Base-by-base conservation (phyloP, 2,797 vertebrate genomes). In the Leucoraja ocellata region DNA sequence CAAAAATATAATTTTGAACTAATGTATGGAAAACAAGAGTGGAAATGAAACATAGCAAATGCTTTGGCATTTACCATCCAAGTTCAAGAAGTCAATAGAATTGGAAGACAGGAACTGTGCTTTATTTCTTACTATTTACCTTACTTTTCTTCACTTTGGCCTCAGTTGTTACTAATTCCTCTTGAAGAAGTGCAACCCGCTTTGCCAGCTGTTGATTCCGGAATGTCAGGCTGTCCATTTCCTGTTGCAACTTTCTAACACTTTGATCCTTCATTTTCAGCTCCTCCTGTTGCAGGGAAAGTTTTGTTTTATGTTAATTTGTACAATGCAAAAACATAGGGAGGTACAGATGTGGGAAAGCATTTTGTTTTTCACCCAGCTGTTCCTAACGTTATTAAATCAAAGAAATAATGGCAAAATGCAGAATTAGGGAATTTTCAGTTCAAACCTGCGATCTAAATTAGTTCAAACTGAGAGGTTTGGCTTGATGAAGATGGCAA, bases 221-320 rank as follows among this genome's bases (percentile, higher is more conserved):
- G 95, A 99, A 99, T 93, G 97, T 99, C 94, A 99, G 96, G 81
- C 99, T 99, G 95, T 99, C 99, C 98, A 99, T 99, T 96, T 99
- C 99, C 96, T 99, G 99, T 94, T 99, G 98, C 93, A 98, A 96
- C 94, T 99, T 99, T 94, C 99, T 97, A 94, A 99, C 94, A 0
- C 97, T 98, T 61, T 99, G 99, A 94, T 99, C 99, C 94, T 98
- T 98, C 96, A 99, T 98, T 95, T 99, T 99, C 94, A 99, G 94
- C 94, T 99, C 98, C 3, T 99, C 99, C 99, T 99, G 94, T 68
- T 3, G 93, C 93, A 91, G 36, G 36, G 14, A 93, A 93, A 39
- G 77, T 21, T 18, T 1, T 54, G 68, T 39, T 10, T 92, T 92
- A 92, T 46, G 11, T 92, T 25, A 74, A 5, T 39, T 68, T 68